Base-by-base conservation (phyloP, 2,888 invertebrate species). In the Phragmatobia fuliginosa region DNA sequence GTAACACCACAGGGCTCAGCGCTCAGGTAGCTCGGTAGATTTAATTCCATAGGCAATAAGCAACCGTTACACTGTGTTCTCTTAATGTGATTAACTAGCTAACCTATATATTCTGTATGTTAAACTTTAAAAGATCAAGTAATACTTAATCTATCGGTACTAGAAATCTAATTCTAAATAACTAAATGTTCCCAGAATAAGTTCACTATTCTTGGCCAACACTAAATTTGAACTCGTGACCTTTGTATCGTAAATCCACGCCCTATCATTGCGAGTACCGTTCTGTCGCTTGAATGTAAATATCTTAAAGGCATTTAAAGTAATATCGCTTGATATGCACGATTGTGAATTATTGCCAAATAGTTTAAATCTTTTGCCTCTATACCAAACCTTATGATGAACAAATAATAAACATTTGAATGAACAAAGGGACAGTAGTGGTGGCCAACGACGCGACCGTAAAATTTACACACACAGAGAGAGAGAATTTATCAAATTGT, bases 191-290 rank as follows among this genome's bases (percentile, higher is more conserved):
- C 71, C 56, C 41, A 28, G 73, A 80, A 76, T 78, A 36, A 69
- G 77, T 81, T 79, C 77, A 79, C 66, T 73, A 72, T 76, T 77
- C 74, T 79, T 80, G 74, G 71, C 76, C 76, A 81, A 80, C 74
- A 67, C 36, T 65, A 65, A 65, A 65, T 65, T 79, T 79, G 77
- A 80, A 75, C 80, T 74, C 63, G 72, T 80, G 76, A 80, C 81
- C 81, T 81, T 81, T 80, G 66, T 66, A 45, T 81, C 78, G 70
- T 80, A 81, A 80, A 80, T 81, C 71, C 79, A 74, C 76, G 77
- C 81, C 80, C 74, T 80, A 81, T 80, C 77, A 75, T 67, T 72
- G 32, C 45, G n/a, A 16, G 66, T 61, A 70, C 70, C 56, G 41
- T 70, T 66, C 41, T 62, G 70, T 66, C 56, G 59, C 33, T 78